Evolutionary conservation across 2,888 invertebrate genomes (phyloP).

Genomic region (Drosophila ustulata): DNA sequence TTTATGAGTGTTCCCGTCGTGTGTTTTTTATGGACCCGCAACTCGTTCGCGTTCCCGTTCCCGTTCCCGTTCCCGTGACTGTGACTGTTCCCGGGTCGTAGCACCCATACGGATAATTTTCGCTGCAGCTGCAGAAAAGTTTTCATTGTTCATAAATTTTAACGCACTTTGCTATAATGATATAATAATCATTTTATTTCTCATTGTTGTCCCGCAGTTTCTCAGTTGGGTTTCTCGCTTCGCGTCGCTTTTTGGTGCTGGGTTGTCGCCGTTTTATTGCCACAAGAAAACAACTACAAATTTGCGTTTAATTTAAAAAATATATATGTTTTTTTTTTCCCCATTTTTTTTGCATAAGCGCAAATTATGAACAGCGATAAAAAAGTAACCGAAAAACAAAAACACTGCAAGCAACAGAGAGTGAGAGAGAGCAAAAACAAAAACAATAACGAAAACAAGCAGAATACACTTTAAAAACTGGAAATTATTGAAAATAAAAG

Average conservation of each 20-base stretch:
- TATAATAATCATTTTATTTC: constrained; percentile 59
- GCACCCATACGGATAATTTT: not conserved
- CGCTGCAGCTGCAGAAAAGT: constrained; percentile 29
- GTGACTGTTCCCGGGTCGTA: constrained; percentile 1
- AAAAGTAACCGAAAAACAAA: constrained; percentile 37
- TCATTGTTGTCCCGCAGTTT: constrained; percentile 32
- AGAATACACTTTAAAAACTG: not conserved
- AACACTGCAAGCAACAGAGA: not conserved
- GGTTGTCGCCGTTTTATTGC: constrained; percentile 52
- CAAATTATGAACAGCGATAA: constrained; percentile 61
- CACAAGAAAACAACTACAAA: constrained; percentile 56
- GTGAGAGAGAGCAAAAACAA: constrained; percentile 1
- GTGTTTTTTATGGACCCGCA: constrained; percentile 31
- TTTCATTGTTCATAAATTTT: constrained; percentile 76
- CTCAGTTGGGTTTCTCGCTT: constrained; percentile 2
- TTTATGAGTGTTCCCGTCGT: constrained; percentile 19
- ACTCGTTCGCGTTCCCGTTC: not conserved
- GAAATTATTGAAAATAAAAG: not conserved
- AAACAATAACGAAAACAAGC: not conserved
- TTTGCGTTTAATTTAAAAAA: constrained; percentile 66
- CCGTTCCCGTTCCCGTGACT: not conserved
- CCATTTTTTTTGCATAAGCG: constrained; percentile 58
- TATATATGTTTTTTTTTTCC: constrained; percentile 19
- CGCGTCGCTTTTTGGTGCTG: not conserved
- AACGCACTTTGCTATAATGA: constrained; percentile 71